phyloP scores from a whole-genome alignment of 2,888 invertebrate genomes.

The Toxonevra muliebris region DNA sequence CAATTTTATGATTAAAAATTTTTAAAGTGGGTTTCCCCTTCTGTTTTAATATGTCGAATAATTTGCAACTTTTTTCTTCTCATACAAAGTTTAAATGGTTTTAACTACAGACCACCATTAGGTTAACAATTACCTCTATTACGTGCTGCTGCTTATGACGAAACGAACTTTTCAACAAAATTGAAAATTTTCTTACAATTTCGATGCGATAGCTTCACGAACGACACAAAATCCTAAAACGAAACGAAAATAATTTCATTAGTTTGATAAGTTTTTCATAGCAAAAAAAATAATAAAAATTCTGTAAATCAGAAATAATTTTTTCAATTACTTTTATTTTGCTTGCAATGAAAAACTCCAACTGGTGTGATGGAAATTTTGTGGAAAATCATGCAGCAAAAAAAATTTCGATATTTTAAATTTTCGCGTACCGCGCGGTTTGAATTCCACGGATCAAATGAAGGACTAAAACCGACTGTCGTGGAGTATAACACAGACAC shows the following conservation, averaged over 20 bases:
- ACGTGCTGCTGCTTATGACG: too few species aligned
- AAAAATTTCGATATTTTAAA: background rate
- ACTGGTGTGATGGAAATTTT: background rate
- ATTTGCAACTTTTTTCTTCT: too few species aligned
- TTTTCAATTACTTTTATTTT: slow-evolving; percentile 7
- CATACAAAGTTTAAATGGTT: too few species aligned
- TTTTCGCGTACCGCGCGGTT: slow-evolving; percentile 13
- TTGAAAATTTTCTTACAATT: slow-evolving; percentile 24
- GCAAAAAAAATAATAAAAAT: slow-evolving; percentile 9
- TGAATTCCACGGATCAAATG: slow-evolving; percentile 20
- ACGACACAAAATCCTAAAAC: slow-evolving; percentile 30
- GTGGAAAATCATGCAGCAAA: background rate
- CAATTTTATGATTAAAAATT: too few species aligned
- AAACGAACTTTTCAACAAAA: slow-evolving; percentile 31
- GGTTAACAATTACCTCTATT: too few species aligned
- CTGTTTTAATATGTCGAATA: too few species aligned
- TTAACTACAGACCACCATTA: too few species aligned
- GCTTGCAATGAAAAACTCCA: slow-evolving; percentile 6
- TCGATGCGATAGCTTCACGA: slow-evolving; percentile 19
- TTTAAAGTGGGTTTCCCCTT: too few species aligned
- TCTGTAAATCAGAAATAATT: background rate
- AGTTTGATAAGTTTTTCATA: slow-evolving; percentile 20
- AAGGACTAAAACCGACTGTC: background rate
- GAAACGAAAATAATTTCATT: slow-evolving; percentile 10
- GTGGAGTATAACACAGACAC: background rate